Conservation (phyloP, 1,140 invertebrate genomes). For the Arctopsyche grandis region DNA sequence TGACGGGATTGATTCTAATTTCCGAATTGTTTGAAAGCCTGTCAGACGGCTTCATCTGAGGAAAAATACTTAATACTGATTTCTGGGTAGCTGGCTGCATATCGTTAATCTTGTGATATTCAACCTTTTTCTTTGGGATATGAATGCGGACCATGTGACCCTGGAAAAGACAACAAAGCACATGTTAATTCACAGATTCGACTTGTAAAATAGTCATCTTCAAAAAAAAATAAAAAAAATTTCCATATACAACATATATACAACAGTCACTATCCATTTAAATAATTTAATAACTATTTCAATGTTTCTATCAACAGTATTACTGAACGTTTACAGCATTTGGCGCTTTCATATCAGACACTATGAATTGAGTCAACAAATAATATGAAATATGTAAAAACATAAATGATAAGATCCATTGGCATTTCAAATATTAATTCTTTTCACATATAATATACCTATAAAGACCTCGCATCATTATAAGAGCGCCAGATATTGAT, state of each 20-base stretch:
- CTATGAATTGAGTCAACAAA: too few species aligned
- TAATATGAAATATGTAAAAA: too few species aligned
- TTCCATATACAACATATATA: not conserved
- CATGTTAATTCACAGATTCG: not conserved
- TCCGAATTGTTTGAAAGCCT: conserved; percentile 39
- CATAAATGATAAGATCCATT: too few species aligned
- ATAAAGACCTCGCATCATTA: too few species aligned
- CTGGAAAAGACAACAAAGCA: conserved; percentile 33
- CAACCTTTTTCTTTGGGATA: conserved; percentile 54
- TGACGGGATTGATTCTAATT: conserved; percentile 39
- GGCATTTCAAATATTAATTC: too few species aligned
- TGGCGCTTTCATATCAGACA: too few species aligned
- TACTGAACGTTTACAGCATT: too few species aligned
- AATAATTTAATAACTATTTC: too few species aligned
- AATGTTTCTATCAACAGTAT: too few species aligned
- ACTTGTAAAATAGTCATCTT: not conserved
- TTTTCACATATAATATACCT: too few species aligned
- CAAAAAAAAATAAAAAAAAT: not conserved
- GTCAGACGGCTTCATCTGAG: conserved; percentile 32
- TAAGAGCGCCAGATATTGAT: too few species aligned
- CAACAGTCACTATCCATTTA: not conserved
- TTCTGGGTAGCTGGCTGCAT: conserved; percentile 49
- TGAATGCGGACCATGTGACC: conserved; percentile 55
- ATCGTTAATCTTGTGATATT: conserved; percentile 45
- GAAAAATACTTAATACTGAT: conserved; percentile 51